These are phyloP conservation scores for Callimorpha dominula DNA, from an alignment of 2,888 invertebrate genomes.

Conservation along the genomic window DNA sequence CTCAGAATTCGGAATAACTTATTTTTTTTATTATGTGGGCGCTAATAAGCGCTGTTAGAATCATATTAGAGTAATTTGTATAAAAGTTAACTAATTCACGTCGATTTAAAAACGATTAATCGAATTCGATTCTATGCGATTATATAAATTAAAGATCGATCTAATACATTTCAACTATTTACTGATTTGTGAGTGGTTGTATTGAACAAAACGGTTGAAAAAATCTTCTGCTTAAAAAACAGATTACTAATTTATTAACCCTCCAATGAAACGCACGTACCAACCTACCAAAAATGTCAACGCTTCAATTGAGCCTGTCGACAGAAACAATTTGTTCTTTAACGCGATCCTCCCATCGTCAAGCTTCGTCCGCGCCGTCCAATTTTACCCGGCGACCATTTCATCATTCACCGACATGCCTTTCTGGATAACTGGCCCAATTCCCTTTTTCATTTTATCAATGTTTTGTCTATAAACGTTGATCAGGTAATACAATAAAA, in stretches of 20 bases:
- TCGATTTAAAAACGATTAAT: background rate
- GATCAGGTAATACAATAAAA: background rate
- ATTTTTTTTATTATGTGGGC: background rate
- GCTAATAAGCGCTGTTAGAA: background rate
- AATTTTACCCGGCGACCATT: conserved; percentile 35
- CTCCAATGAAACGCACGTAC: background rate
- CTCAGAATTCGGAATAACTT: too few relatives aligned
- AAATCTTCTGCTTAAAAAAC: background rate
- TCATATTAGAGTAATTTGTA: background rate
- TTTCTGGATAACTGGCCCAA: conserved; percentile 2
- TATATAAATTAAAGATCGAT: background rate
- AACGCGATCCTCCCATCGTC: background rate
- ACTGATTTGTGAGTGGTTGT: background rate
- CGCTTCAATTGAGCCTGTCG: background rate
- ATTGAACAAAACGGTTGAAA: too few relatives aligned
- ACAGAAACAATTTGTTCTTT: conserved; percentile 1
- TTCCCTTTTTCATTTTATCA: conserved; percentile 5
- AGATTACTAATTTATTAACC: background rate
- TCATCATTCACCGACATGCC: conserved; percentile 24
- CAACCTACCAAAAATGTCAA: background rate
- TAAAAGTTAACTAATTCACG: background rate
- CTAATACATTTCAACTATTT: background rate
- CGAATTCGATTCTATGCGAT: background rate
- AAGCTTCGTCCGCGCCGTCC: conserved; percentile 10
- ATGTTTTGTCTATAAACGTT: background rate